Conservation (phyloP, 2,113 vertebrate species). For the Hucho hucho region DNA sequence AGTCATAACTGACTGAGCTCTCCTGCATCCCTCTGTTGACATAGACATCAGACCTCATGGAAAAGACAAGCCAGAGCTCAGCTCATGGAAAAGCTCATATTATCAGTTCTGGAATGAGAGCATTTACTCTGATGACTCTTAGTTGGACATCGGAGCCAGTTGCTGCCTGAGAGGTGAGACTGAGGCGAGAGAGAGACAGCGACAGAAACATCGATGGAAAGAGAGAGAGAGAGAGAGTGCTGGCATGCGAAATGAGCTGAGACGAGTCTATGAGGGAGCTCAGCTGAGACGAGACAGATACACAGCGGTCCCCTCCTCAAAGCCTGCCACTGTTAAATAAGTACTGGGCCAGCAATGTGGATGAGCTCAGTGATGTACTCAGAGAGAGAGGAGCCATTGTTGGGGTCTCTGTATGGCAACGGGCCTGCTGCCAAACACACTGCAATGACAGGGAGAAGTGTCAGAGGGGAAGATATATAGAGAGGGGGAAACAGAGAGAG, state of each 20-base stretch:
- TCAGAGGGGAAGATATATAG: conserved; percentile 8
- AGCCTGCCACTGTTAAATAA: conserved; percentile 60
- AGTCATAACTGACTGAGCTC: conserved; percentile 5
- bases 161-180: background rate
- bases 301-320: conserved; percentile 42
- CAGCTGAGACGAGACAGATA: conserved; percentile 34
- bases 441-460: conserved; percentile 49
- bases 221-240: background rate
- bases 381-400: conserved; percentile 61
- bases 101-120: conserved; percentile 28
- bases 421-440: conserved; percentile 59
- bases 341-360: conserved; percentile 34
- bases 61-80: conserved; percentile 24
- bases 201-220: background rate
- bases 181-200: background rate
- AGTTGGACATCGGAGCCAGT: conserved; percentile 16
- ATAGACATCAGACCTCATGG: background rate
- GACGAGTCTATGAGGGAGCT: conserved; percentile 43
- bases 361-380: background rate
- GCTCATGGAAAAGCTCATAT: conserved; percentile 24
- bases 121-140: conserved; percentile 29
- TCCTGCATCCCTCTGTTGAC: background rate
- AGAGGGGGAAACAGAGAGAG: conserved; percentile 8
- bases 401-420: conserved; percentile 62
- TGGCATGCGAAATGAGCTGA: conserved; percentile 8